Evolutionary conservation across 2,888 invertebrate species (phyloP).

Genomic region (Prenolepis imparis): DNA sequence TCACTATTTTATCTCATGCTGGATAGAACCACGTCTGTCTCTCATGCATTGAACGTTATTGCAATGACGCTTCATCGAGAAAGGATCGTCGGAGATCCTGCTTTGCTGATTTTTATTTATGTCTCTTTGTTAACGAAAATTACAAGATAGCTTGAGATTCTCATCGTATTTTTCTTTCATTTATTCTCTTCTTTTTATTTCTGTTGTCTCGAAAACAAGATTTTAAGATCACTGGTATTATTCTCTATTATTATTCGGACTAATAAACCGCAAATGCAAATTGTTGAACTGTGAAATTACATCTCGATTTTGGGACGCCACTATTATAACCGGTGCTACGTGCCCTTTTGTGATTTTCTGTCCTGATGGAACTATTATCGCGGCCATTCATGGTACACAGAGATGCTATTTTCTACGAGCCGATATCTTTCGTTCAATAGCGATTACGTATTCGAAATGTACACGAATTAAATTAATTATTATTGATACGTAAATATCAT

Average conservation of each 20-base stretch:
- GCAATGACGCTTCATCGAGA: constrained; percentile 11
- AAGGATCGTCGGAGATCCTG: background rate
- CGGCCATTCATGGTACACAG: background rate
- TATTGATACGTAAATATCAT: background rate
- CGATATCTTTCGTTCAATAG: background rate
- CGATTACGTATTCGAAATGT: background rate
- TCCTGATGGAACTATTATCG: constrained; percentile 30
- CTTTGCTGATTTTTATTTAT: too few species aligned
- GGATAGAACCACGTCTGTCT: constrained; percentile 63
- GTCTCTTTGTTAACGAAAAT: background rate
- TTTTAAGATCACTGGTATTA: background rate
- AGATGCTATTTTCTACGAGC: background rate
- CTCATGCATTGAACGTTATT: constrained; percentile 51
- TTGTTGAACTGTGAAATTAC: constrained; percentile 20
- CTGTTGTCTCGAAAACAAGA: background rate
- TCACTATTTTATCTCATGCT: constrained; percentile 68
- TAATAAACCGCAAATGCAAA: constrained; percentile 8
- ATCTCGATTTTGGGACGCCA: constrained; percentile 4
- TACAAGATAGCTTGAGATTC: background rate
- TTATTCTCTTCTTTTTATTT: background rate
- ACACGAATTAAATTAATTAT: constrained; percentile 18
- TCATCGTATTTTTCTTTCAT: background rate
- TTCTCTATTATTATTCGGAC: background rate
- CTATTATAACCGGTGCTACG: constrained; percentile 7
- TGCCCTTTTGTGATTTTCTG: constrained; percentile 7